phyloP scores from a whole-genome alignment of 2,113 vertebrate species.

The Dasyurus viverrinus region DNA sequence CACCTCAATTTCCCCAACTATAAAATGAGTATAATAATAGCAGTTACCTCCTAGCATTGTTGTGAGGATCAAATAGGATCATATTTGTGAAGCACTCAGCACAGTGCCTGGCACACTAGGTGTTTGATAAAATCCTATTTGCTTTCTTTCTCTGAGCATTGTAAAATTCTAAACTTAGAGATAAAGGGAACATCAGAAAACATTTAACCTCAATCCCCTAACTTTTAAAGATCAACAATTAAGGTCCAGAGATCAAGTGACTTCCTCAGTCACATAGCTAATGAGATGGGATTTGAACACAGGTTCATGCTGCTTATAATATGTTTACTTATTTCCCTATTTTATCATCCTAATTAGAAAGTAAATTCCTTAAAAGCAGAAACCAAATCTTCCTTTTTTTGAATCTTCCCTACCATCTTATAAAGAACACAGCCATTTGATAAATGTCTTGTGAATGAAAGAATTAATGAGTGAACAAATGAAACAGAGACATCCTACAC shows the following conservation, averaged over 20 bases:
- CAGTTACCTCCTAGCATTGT: not conserved
- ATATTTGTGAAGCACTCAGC: not conserved
- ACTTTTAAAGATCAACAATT: not conserved
- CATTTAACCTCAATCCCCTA: not conserved
- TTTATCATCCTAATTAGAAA: not conserved
- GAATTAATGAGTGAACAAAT: not conserved
- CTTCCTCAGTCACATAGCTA: not conserved
- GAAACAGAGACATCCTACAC: not conserved
- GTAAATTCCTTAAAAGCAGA: accelerated
- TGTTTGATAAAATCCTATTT: not conserved
- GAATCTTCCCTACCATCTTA: not conserved
- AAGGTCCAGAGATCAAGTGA: not conserved
- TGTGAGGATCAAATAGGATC: not conserved
- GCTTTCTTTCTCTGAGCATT: not conserved
- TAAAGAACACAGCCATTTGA: not conserved
- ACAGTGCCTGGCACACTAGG: not conserved
- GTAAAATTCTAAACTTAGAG: not conserved
- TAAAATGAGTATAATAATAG: not conserved
- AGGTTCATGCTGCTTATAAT: not conserved
- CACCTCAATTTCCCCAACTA: not conserved
- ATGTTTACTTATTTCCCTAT: not conserved
- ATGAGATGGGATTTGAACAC: not conserved
- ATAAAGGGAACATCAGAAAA: not conserved
- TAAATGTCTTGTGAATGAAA: not conserved
- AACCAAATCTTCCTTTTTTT: accelerated